Evolutionary conservation across 2,888 invertebrate genomes (phyloP).

Genomic region (Heliconius hortense): DNA sequence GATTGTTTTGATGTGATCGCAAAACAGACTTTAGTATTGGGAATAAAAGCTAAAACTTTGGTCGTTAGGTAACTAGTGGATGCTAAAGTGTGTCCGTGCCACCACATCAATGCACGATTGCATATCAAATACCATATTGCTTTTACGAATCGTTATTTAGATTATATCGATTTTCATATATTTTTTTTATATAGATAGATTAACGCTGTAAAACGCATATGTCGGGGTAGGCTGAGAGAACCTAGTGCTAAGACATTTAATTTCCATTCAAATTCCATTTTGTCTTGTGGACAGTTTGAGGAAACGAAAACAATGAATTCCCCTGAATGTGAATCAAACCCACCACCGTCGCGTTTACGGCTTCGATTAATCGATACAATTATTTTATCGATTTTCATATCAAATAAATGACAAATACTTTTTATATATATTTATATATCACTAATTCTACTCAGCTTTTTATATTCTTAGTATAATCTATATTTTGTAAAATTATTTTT

Average conservation of each 20-base stretch:
- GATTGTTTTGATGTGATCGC: constrained; percentile 58
- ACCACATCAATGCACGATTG: constrained; percentile 52
- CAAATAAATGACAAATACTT: constrained; percentile 5
- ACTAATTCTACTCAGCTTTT: constrained; percentile 7
- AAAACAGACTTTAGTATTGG: constrained; percentile 48
- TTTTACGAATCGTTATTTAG: constrained; percentile 46
- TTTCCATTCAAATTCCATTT: not conserved
- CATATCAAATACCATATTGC: constrained; percentile 44
- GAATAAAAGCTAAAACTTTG: constrained; percentile 63
- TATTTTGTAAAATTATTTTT: constrained; percentile 11
- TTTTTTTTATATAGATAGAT: not conserved
- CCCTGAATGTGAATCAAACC: not conserved
- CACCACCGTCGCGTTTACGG: not conserved
- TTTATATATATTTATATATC: not conserved
- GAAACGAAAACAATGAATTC: too few relatives aligned
- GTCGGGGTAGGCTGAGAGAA: not conserved
- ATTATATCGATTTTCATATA: constrained; percentile 8
- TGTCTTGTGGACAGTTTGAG: not conserved
- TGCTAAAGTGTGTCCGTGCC: constrained; percentile 49
- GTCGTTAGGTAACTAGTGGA: constrained; percentile 73
- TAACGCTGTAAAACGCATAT: not conserved
- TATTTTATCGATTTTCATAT: constrained; percentile 2
- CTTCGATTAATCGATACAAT: not conserved
- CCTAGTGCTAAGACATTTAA: not conserved
- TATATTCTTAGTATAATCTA: constrained; percentile 14